Conservation (phyloP, 2,797 vertebrate species). For the Phrynocephalus guinanensis region DNA sequence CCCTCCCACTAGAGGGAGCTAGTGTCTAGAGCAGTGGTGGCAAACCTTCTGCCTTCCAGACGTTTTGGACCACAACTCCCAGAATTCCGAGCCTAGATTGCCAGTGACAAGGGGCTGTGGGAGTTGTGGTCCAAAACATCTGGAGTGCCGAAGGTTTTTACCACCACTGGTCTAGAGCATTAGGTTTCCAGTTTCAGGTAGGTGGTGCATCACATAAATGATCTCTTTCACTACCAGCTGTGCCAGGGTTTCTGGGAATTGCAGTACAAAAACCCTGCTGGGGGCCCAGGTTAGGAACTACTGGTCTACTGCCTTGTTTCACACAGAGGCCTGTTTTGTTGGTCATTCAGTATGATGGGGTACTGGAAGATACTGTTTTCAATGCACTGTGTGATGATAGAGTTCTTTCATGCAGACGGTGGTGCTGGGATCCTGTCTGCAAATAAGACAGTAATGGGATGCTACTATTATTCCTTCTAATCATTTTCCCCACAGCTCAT, state of each 20-base stretch:
- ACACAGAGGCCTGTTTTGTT: neutral
- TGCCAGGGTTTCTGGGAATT: too few relatives aligned
- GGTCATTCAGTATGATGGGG: too few relatives aligned
- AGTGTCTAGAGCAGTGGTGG: neutral
- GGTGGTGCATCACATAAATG: neutral
- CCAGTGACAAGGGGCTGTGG: too few relatives aligned
- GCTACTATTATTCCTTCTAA: neutral
- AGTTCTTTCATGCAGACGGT: too few relatives aligned
- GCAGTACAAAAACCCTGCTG: neutral
- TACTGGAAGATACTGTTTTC: neutral
- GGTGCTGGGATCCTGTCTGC: neutral
- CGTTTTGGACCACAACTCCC: too few relatives aligned
- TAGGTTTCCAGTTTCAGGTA: neutral
- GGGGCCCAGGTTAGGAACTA: neutral
- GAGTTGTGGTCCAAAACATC: too few relatives aligned
- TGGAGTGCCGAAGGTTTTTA: too few relatives aligned
- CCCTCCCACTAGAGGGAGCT: neutral
- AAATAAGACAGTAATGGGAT: neutral
- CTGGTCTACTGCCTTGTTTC: neutral
- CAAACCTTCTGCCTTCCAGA: too few relatives aligned
- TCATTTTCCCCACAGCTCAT: neutral
- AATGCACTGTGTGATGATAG: too few relatives aligned
- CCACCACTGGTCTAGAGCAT: too few relatives aligned
- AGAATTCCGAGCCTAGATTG: too few relatives aligned
- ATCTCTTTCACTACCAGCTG: neutral